Evolutionary conservation across 2,113 vertebrate genomes (phyloP).

Genomic region (Guaruba guarouba): DNA sequence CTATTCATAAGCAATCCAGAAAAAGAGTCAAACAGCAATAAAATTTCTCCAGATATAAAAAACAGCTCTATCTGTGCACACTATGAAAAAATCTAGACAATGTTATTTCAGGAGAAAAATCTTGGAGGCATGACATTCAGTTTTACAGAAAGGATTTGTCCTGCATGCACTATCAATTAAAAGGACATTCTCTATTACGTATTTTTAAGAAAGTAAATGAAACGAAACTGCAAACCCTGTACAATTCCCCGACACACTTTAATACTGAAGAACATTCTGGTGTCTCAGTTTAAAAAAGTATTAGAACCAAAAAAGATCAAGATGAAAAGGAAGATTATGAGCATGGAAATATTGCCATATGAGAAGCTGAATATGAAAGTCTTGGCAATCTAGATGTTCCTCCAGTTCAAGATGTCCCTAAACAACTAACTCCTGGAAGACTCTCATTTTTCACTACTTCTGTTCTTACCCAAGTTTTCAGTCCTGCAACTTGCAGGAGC

Average conservation of each 20-base stretch:
- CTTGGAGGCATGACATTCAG: background rate
- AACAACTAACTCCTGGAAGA: background rate
- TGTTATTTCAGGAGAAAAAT: background rate
- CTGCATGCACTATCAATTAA: background rate
- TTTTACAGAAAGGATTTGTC: background rate
- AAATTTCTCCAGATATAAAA: background rate
- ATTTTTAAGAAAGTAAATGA: background rate
- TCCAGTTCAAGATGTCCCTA: background rate
- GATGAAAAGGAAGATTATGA: background rate
- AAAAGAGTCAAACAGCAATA: slow-evolving; percentile 15
- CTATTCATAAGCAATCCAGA: slow-evolving; percentile 33
- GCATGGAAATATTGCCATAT: background rate
- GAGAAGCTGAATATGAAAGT: background rate
- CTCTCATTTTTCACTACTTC: background rate
- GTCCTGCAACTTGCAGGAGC: background rate
- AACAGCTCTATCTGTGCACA: background rate
- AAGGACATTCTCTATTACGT: background rate
- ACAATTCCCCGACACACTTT: background rate
- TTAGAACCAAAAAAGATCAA: background rate
- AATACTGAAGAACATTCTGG: background rate
- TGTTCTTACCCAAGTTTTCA: background rate
- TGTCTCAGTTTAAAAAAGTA: background rate
- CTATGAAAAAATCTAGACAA: background rate
- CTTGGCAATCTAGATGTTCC: background rate
- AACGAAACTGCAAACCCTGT: background rate